Base-by-base conservation (phyloP, 2,888 invertebrate genomes). In the Odontocolon sp. region DNA sequence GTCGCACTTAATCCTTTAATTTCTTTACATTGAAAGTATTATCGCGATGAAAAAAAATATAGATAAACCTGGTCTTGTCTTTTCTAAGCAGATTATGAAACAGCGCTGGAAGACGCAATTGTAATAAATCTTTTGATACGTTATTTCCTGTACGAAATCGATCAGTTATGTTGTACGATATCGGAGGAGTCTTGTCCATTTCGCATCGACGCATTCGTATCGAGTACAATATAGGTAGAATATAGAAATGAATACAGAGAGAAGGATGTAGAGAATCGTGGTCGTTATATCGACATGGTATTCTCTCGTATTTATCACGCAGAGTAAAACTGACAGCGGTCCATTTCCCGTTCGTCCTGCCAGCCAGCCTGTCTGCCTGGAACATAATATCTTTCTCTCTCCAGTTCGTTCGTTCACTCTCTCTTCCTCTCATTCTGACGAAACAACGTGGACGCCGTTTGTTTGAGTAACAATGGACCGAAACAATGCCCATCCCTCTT, bases 301-400 rank as follows among this genome's bases (percentile, higher is more conserved):
- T 80, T 72, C 79, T 79, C 78, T 79, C 75, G 85, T 85, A 89
- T 89, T 88, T 87, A 88, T 89, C 87, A 88, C 85, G 85, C 84
- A 83, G 87, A 86, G 87, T 88, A 88, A 88, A 89, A 87, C 89
- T 88, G 89, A 89, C 89, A 89, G 89, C 86, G 86, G 89, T 89
- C 89, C 87, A 89, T 89, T 89, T 89, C 89, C 89, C 86, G 87
- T 87, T 87, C 85, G 87, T 87, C 85, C 87, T 86, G 86, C 82
- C 84, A 81, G 81, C 61, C 61, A 18, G 78, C 79, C 82, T 86
- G 87, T 87, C 87, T 86, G 86, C 82, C 82, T 85, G 86, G 56
- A 75, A 72, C 54, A 76, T 68, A 70, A 76, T 71, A 77, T 73
- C 57, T 33, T 42, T 42, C 54, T 47, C 68, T 47, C 47, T 47